Percentiles rank a stretch among this genome's conserved stretches.
phyloP scores from a whole-genome alignment of 2,888 invertebrate genomes.

The Cataglyphis livida region DNA sequence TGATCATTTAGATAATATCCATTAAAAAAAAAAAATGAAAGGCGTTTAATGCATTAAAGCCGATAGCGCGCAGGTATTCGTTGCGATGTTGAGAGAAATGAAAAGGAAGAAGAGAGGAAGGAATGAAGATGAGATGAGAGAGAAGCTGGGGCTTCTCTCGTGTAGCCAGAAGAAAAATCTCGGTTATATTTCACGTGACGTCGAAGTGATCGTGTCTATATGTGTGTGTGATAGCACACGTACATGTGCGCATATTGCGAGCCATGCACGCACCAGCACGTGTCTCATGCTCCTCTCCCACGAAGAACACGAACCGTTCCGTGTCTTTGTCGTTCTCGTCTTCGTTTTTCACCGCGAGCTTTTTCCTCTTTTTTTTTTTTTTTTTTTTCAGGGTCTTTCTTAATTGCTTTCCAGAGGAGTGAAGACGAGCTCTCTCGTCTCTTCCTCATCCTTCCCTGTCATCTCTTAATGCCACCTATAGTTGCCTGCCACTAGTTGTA shows the following conservation, averaged over 20 bases:
- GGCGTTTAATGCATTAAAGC: conserved; percentile 13
- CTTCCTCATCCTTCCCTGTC: not conserved
- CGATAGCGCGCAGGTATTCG: not conserved
- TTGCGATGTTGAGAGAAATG: not conserved
- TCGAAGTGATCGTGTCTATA: conserved; percentile 26
- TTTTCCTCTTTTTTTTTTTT: conserved; percentile 40
- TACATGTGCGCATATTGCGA: not conserved
- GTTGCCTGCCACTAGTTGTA: not conserved
- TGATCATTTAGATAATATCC: not conserved
- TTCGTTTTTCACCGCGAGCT: conserved; percentile 21
- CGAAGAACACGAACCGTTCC: conserved; percentile 45
- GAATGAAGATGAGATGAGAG: not conserved
- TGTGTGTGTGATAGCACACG: too few relatives aligned
- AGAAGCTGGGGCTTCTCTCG: conserved; percentile 17
- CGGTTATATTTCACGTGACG: conserved; percentile 47
- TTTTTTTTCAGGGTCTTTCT: conserved; percentile 18
- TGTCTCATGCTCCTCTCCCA: conserved; percentile 49
- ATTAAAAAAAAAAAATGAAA: not conserved
- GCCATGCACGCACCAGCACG: not conserved
- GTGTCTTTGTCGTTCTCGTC: conserved; percentile 25
- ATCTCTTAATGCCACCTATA: not conserved
- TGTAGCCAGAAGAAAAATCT: conserved; percentile 46
- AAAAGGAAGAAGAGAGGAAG: not conserved
- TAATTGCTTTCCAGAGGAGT: conserved; percentile 54
- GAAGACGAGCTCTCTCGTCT: conserved; percentile 22